A percentile compares a stretch with the other conserved stretches of the same genome.
These are phyloP conservation scores for Cervus canadensis DNA, from an alignment of 2,113 vertebrate genomes.

Conservation along the genomic window DNA sequence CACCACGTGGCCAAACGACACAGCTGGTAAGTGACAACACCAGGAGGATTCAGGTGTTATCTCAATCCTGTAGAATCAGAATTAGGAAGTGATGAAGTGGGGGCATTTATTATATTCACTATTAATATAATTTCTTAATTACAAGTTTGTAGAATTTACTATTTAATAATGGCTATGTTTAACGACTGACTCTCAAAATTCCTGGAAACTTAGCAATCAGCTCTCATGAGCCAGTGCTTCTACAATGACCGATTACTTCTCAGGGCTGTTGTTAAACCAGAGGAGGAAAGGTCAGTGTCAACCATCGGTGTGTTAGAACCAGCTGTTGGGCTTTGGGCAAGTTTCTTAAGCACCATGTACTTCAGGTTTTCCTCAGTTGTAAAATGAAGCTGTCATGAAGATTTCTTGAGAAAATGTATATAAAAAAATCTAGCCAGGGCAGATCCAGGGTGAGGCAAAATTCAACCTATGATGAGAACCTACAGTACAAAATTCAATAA, in stretches of 20 bases:
- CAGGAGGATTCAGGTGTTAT: neutral
- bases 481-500: neutral
- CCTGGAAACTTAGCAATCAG: slow-evolving; percentile 19
- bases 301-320: neutral
- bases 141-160: neutral
- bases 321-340: neutral
- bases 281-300: neutral
- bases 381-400: neutral
- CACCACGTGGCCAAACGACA: neutral
- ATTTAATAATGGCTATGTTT: slow-evolving; percentile 2
- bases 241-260: neutral
- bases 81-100: neutral
- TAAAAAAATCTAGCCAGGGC: neutral
- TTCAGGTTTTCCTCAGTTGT: neutral
- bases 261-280: neutral
- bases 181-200: slow-evolving; percentile 15
- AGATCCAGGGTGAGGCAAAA: neutral
- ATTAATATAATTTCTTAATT: slow-evolving; percentile 3
- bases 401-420: neutral
- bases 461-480: neutral
- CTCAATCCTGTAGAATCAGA: neutral
- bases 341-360: neutral
- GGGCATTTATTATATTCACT: neutral
- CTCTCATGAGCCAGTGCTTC: neutral
- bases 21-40: neutral